Evolutionary conservation across 2,797 vertebrate species (phyloP).

Genomic region (Paguma larvata): DNA sequence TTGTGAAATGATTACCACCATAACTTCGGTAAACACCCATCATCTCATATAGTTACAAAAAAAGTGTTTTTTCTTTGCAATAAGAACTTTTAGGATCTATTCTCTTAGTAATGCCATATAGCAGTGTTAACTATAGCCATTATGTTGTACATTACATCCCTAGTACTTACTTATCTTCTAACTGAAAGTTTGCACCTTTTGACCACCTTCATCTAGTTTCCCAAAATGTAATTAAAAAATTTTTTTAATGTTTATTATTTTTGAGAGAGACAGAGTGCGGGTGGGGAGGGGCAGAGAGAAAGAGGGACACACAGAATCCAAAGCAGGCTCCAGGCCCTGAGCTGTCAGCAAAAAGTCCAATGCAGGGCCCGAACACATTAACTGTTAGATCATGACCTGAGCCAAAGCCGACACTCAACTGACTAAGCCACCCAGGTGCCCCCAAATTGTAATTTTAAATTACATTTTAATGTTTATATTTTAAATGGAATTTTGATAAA

Average conservation of each 20-base stretch:
- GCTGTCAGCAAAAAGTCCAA: no score
- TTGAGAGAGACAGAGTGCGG: no score
- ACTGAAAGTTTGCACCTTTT: not conserved
- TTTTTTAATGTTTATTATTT: no score
- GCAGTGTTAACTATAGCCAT: not conserved
- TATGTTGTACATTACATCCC: not conserved
- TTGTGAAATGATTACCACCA: not conserved
- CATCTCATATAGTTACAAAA: not conserved
- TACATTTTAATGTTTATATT: not conserved
- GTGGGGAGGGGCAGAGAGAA: no score
- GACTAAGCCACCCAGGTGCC: no score
- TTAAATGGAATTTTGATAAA: not conserved
- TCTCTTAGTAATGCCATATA: not conserved
- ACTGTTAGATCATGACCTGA: no score
- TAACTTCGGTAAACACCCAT: not conserved
- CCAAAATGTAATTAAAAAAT: not conserved
- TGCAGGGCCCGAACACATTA: no score
- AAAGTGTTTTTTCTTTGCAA: not conserved
- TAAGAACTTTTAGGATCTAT: not conserved
- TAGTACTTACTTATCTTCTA: not conserved
- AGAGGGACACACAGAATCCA: no score
- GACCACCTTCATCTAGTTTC: not conserved
- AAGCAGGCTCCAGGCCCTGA: no score
- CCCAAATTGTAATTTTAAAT: slow-evolving; percentile 3
- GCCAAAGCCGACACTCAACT: no score